Evolutionary conservation across 1,140 invertebrate genomes (phyloP).

Genomic region (Arctopsyche grandis): DNA sequence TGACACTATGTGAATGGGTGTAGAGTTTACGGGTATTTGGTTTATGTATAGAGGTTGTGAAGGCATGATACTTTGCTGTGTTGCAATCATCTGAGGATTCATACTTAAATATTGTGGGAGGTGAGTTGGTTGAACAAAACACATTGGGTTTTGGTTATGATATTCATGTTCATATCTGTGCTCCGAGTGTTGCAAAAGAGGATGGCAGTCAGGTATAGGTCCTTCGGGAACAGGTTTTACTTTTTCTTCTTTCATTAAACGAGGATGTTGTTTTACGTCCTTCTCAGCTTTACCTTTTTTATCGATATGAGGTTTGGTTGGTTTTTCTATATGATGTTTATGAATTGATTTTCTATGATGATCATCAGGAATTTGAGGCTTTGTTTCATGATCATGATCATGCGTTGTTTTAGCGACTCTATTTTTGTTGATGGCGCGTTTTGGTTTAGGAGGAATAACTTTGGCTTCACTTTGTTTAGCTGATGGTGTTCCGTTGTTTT

Average conservation of each 20-base stretch:
- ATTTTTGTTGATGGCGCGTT: constrained; percentile 64
- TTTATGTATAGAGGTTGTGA: constrained; percentile 64
- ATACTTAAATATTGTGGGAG: constrained; percentile 72
- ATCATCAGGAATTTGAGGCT: constrained; percentile 10
- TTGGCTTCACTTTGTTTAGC: constrained; percentile 59
- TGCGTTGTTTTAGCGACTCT: constrained; percentile 58
- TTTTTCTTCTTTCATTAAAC: constrained; percentile 63
- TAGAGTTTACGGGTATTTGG: constrained; percentile 56
- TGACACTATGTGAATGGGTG: constrained; percentile 43
- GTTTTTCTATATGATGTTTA: constrained; percentile 54
- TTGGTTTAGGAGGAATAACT: constrained; percentile 63
- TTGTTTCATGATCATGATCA: constrained; percentile 52
- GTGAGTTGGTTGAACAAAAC: constrained; percentile 73
- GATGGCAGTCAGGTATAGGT: constrained; percentile 70
- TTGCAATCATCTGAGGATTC: constrained; percentile 61
- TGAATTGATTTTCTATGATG: constrained; percentile 5
- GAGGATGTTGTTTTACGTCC: constrained; percentile 62
- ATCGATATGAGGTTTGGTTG: constrained; percentile 62
- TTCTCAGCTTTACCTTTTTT: constrained; percentile 56
- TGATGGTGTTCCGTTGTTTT: constrained; percentile 57
- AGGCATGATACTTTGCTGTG: constrained; percentile 56
- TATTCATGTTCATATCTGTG: constrained; percentile 76
- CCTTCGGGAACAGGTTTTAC: constrained; percentile 63
- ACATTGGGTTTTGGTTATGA: constrained; percentile 69
- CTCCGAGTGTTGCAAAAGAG: constrained; percentile 78